phyloP scores from a whole-genome alignment of 2,113 vertebrate species.

The Apodemus sylvaticus region DNA sequence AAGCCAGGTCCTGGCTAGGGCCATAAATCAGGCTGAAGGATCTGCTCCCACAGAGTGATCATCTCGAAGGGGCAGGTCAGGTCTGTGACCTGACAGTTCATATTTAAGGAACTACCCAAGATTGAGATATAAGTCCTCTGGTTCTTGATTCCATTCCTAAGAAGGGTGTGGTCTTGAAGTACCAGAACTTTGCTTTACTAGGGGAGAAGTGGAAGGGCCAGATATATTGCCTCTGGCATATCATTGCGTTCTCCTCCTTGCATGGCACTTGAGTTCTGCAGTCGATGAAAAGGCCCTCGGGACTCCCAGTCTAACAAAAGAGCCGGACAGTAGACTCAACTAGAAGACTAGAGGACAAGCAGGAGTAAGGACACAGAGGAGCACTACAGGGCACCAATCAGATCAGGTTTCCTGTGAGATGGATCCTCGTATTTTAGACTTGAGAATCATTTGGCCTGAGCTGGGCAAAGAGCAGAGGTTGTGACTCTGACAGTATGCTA shows the following conservation, averaged over 20 bases:
- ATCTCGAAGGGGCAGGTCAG: background rate
- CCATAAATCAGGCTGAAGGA: background rate
- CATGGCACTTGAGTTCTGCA: background rate
- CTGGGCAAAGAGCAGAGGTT: background rate
- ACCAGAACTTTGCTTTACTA: background rate
- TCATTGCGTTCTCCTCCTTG: background rate
- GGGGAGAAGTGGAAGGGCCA: background rate
- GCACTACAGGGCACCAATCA: background rate
- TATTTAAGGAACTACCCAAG: background rate
- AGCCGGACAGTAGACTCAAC: background rate
- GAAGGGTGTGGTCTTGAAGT: background rate
- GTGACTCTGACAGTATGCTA: background rate
- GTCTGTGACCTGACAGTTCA: background rate
- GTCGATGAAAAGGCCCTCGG: background rate
- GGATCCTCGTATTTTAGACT: background rate
- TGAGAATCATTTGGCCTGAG: background rate
- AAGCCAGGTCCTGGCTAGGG: background rate
- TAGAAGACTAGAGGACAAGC: background rate
- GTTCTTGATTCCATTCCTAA: background rate
- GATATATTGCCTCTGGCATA: background rate
- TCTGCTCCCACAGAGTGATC: background rate
- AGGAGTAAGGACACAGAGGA: background rate
- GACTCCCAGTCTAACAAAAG: background rate
- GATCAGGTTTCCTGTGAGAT: background rate
- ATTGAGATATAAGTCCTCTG: background rate